A percentile compares a stretch with the other conserved stretches of the same genome.
Evolutionary conservation across 2,888 invertebrate species (phyloP).

Genomic region (Endomychus coccineus): DNA sequence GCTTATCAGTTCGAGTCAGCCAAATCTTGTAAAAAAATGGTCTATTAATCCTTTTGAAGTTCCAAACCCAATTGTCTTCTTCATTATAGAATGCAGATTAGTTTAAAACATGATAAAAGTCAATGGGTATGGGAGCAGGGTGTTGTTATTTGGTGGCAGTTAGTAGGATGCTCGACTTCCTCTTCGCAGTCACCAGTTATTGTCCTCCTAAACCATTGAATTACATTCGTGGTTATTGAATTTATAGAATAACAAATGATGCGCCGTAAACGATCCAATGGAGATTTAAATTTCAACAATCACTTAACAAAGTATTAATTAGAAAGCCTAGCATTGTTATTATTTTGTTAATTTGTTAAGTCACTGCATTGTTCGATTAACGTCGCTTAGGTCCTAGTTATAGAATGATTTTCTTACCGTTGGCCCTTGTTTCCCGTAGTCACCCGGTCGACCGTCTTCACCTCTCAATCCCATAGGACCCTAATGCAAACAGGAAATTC

Average conservation of each 20-base stretch:
- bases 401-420: conserved; percentile 61
- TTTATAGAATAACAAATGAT: conserved; percentile 14
- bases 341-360: conserved; percentile 34
- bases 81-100: too few species aligned
- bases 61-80: too few species aligned
- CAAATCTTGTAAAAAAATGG: too few species aligned
- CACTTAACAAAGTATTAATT: conserved; percentile 25
- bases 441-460: conserved; percentile 63
- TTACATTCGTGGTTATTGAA: conserved; percentile 6
- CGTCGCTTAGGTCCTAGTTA: conserved; percentile 34
- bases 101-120: too few species aligned
- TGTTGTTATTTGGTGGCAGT: too few species aligned
- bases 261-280: conserved; percentile 33
- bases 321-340: conserved; percentile 18
- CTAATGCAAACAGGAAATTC: too few species aligned
- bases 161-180: too few species aligned
- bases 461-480: conserved; percentile 78
- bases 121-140: too few species aligned
- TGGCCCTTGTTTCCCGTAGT: conserved; percentile 66
- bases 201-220: conserved; percentile 36
- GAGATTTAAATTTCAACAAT: conserved; percentile 18
- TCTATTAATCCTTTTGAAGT: too few species aligned
- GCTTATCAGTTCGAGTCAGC: too few species aligned
- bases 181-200: conserved; percentile 35
- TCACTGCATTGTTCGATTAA: conserved; percentile 41